phyloP scores from a whole-genome alignment of 2,113 vertebrate genomes.

The Centropus unirufus region DNA sequence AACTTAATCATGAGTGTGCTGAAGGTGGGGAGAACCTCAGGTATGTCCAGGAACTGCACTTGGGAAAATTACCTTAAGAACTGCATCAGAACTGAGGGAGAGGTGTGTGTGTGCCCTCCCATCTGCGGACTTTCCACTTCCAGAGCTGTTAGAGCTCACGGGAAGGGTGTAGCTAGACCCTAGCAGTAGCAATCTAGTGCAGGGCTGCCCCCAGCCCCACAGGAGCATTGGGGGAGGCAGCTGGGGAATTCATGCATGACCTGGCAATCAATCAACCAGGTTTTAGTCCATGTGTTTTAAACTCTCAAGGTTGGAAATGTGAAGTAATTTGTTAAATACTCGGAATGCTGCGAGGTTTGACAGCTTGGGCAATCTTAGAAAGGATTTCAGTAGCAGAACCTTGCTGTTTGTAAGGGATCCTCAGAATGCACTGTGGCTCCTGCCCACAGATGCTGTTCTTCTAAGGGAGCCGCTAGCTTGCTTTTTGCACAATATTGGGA shows the following conservation, averaged over 20 bases:
- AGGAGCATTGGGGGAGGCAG: not conserved
- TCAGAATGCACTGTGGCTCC: not conserved
- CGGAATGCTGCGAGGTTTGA: not conserved
- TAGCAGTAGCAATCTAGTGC: not conserved
- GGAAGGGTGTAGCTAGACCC: not conserved
- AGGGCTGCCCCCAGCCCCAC: fast-evolving
- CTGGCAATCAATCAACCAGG: not conserved
- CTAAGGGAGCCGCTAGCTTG: not conserved
- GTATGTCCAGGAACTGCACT: conserved; percentile 44
- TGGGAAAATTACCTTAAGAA: not conserved
- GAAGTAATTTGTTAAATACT: not conserved
- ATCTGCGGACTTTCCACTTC: not conserved
- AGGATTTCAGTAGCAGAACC: not conserved
- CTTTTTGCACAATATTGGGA: not conserved
- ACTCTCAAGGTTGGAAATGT: not conserved
- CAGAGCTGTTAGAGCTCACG: not conserved
- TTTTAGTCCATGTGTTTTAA: not conserved
- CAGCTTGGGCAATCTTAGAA: not conserved
- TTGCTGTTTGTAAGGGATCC: not conserved
- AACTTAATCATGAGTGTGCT: conserved; percentile 89
- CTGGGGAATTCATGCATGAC: not conserved
- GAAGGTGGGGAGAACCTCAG: conserved; percentile 97
- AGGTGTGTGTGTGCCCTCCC: not conserved
- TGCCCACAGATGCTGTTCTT: not conserved
- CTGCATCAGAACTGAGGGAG: not conserved